Evolutionary conservation across 2,797 vertebrate genomes (phyloP), one percentile per base, ranked within the genome.

Genomic region (Enteromius anoplus): DNA sequence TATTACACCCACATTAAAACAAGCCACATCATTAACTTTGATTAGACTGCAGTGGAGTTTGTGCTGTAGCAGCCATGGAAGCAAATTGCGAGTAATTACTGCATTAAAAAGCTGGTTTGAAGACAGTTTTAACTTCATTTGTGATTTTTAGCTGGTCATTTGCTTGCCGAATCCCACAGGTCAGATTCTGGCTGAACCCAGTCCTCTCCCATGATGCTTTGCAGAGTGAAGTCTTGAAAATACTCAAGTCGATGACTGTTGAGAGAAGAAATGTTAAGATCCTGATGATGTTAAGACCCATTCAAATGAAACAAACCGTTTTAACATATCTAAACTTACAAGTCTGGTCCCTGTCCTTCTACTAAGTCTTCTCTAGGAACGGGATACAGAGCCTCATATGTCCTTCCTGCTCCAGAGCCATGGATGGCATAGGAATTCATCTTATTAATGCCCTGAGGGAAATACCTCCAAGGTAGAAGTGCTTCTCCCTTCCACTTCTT

Each of bases 371-470:
- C 87, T 75, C 79, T 89, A 19, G 93, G 91, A 85, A 95, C 51
- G 21, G 92, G 90, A 90, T 94, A 94, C 85, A 96, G 91, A 32
- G 87, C 84, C 88, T 95, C 92, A 34, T 92, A 95, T 7, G 87
- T 93, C 40, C 92, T 93, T 72, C 84, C 85, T 68, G 83, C 89
- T n/a, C 85, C 90, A 29, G 92, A 94, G 23, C 94, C 94, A 26
- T 94, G 93, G 85, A 95, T 93, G 69, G 92, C 91, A 14, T 92
- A 93, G 21, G 91, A 96, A 91, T 95, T 96, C 86, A 90, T 96
- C 90, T 92, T 95, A 89, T 96, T 88, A 85, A 95, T 87, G 68
- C 89, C 91, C 58, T 91, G 91, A 29, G 92, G 93, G n/a, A 96
- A 96, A 92, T 90, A 93, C 1, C 89, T 88, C 93, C 92, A 95